phyloP scores from a whole-genome alignment of 1,140 invertebrate genomes.

The Anastrepha obliqua region DNA sequence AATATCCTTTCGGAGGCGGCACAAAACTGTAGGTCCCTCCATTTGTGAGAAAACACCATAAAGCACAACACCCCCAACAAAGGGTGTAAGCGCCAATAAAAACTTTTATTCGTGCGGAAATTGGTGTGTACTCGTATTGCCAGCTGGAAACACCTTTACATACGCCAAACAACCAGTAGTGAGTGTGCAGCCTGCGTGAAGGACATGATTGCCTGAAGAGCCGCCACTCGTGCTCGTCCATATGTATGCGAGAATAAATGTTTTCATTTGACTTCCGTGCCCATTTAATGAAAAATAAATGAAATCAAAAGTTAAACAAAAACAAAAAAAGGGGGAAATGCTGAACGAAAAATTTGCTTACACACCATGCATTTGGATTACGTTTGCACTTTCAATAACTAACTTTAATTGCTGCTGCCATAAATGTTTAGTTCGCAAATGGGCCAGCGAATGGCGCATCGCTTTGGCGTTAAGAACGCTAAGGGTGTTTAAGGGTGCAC shows the following conservation, averaged over 20 bases:
- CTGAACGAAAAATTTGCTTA: background rate
- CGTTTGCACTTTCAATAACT: background rate
- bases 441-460: background rate
- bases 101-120: background rate
- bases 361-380: background rate
- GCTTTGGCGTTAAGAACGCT: background rate
- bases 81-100: no score
- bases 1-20: no score
- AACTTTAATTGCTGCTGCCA: background rate
- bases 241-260: background rate
- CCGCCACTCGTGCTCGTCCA: background rate
- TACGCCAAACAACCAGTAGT: background rate
- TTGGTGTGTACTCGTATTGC: background rate
- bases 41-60: no score
- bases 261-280: slow-evolving; percentile 44
- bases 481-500: slow-evolving; percentile 3
- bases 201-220: background rate
- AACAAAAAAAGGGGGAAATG: background rate
- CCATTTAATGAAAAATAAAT: background rate
- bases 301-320: slow-evolving; percentile 16
- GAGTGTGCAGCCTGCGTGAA: slow-evolving; percentile 3
- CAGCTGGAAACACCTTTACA: background rate
- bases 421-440: background rate
- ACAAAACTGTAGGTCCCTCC: no score
- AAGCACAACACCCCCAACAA: no score